These are phyloP conservation scores for Drosophila willistoni DNA, from an alignment of 1,140 invertebrate genomes.

Conservation along the genomic window DNA sequence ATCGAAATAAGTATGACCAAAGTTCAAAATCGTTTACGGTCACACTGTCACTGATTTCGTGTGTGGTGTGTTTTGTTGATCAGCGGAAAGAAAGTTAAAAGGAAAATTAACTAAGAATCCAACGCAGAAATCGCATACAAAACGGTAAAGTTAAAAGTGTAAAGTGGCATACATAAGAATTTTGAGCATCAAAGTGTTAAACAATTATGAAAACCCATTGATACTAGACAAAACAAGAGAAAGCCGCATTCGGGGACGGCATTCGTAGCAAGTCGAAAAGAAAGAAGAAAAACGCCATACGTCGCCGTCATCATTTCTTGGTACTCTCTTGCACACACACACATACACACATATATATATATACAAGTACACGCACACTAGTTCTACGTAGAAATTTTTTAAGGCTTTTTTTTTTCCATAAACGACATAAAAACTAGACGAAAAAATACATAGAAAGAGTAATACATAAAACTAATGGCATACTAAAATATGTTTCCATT, in stretches of 20 bases:
- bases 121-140: constrained; percentile 34
- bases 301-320: constrained; percentile 68
- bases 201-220: background rate
- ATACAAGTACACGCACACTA: constrained; percentile 18
- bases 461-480: background rate
- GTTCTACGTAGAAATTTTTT: constrained; percentile 49
- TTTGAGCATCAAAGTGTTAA: constrained; percentile 13
- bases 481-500: background rate
- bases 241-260: constrained; percentile 43
- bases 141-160: constrained; percentile 61
- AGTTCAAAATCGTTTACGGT: background rate
- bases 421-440: background rate
- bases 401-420: background rate
- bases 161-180: constrained; percentile 49
- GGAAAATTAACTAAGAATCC: constrained; percentile 52
- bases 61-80: constrained; percentile 73
- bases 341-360: constrained; percentile 17
- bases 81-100: constrained; percentile 65
- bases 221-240: constrained; percentile 46
- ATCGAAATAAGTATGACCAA: constrained; percentile 6
- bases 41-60: constrained; percentile 34
- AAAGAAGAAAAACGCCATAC: constrained; percentile 71
- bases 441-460: background rate
- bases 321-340: constrained; percentile 59
- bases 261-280: constrained; percentile 12